Conservation (phyloP, 2,888 invertebrate genomes). For the Tachina fera region DNA sequence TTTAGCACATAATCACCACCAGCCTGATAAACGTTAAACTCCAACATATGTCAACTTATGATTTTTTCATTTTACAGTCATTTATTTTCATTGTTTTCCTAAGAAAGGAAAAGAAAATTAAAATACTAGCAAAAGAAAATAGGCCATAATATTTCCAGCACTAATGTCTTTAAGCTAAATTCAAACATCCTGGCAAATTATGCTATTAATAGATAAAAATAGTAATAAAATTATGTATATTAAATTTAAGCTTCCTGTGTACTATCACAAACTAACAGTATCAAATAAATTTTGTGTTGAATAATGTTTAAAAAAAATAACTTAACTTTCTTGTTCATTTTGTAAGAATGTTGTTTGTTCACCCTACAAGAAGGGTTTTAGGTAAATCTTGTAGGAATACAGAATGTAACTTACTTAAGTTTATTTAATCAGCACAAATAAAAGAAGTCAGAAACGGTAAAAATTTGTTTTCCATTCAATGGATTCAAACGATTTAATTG, state of each 20-base stretch:
- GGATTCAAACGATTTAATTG: too few relatives aligned
- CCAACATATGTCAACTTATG: constrained; percentile 43
- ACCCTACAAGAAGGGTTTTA: constrained; percentile 6
- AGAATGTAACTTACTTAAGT: too few relatives aligned
- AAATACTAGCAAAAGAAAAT: constrained; percentile 23
- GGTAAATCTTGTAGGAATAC: too few relatives aligned
- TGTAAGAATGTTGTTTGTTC: neutral
- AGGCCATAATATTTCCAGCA: constrained; percentile 39
- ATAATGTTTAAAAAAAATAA: constrained; percentile 9
- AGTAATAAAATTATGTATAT: constrained; percentile 41
- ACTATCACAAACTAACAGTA: constrained; percentile 9
- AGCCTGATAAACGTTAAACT: constrained; percentile 35
- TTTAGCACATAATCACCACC: constrained; percentile 39
- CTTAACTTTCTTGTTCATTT: neutral
- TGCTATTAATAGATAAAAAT: constrained; percentile 66
- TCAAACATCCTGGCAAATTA: constrained; percentile 62
- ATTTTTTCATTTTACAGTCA: constrained; percentile 42
- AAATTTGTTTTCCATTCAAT: too few relatives aligned
- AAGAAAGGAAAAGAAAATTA: constrained; percentile 1
- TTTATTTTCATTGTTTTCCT: constrained; percentile 55
- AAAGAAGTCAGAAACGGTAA: too few relatives aligned
- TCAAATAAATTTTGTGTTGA: constrained; percentile 26
- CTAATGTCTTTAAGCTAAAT: constrained; percentile 49
- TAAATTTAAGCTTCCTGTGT: constrained; percentile 49
- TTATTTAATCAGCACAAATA: too few relatives aligned